A percentile compares a stretch with the other conserved stretches of the same genome.
These are phyloP conservation scores for Spilogale gracilis DNA, from an alignment of 2,113 vertebrate species.

Conservation along the genomic window DNA sequence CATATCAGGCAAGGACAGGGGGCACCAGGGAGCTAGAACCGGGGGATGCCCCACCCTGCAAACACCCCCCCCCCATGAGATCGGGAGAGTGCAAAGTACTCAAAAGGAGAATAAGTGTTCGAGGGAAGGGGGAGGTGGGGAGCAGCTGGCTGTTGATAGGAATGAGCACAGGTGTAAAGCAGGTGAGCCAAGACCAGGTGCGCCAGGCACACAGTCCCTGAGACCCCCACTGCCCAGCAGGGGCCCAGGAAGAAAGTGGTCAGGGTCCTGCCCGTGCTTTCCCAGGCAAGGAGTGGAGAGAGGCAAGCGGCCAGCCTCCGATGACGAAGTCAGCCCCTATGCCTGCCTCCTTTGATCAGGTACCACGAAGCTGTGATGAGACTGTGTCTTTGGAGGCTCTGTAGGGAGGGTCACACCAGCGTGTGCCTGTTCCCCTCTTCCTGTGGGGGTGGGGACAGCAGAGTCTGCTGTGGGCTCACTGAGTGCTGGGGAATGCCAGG, in stretches of 20 bases:
- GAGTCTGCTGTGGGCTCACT: neutral
- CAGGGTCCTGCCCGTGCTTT: neutral
- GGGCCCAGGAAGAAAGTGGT: neutral
- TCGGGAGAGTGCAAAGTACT: neutral
- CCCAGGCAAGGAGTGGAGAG: neutral
- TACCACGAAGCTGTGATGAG: neutral
- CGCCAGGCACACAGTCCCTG: fast-evolving
- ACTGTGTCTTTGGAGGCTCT: neutral
- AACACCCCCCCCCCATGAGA: neutral
- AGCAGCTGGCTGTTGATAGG: neutral
- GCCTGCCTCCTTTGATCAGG: neutral
- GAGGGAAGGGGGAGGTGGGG: neutral
- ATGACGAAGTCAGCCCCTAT: neutral
- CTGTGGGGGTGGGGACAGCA: neutral
- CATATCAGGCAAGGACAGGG: neutral
- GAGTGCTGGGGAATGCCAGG: neutral
- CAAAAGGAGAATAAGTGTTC: neutral
- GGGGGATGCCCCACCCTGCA: neutral
- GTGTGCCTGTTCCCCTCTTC: too few relatives aligned
- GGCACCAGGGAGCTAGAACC: neutral
- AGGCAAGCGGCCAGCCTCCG: neutral
- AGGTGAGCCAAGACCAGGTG: neutral
- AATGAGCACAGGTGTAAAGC: neutral
- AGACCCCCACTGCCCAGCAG: neutral
- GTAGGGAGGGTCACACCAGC: neutral